Evolutionary conservation across 1,140 invertebrate species (phyloP).

Genomic region (Probaryconus sp.): DNA sequence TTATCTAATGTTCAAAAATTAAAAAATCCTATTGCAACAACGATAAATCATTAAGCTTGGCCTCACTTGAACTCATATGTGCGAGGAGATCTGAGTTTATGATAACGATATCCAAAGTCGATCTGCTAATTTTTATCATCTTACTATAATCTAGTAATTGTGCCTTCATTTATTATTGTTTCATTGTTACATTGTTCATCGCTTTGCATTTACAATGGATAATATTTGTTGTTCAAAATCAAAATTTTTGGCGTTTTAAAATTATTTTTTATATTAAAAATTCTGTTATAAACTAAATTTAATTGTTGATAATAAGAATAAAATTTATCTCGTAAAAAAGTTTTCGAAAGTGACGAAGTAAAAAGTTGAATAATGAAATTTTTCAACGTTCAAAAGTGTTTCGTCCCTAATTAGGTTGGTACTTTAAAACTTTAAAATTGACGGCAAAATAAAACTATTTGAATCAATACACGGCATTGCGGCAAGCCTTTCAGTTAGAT

Average conservation of each 20-base stretch:
- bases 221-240: too few relatives aligned
- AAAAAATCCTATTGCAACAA: conserved; percentile 72
- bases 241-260: too few relatives aligned
- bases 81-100: conserved; percentile 64
- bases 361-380: too few relatives aligned
- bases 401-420: conserved; percentile 22
- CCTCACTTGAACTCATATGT: conserved; percentile 64
- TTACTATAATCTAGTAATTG: too few relatives aligned
- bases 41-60: conserved; percentile 73
- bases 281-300: too few relatives aligned
- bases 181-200: too few relatives aligned
- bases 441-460: conserved; percentile 48
- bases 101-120: conserved; percentile 71
- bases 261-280: too few relatives aligned
- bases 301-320: too few relatives aligned
- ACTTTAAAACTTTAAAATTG: conserved; percentile 24
- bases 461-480: conserved; percentile 62
- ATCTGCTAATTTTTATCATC: conserved; percentile 67
- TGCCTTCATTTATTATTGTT: too few relatives aligned
- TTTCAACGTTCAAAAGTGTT: background rate
- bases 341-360: too few relatives aligned
- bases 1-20: conserved; percentile 54
- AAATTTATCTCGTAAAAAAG: too few relatives aligned
- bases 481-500: conserved; percentile 24
- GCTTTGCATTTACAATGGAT: too few relatives aligned